Evolutionary conservation across 2,888 invertebrate genomes (phyloP).

Genomic region (Theretra japonica): DNA sequence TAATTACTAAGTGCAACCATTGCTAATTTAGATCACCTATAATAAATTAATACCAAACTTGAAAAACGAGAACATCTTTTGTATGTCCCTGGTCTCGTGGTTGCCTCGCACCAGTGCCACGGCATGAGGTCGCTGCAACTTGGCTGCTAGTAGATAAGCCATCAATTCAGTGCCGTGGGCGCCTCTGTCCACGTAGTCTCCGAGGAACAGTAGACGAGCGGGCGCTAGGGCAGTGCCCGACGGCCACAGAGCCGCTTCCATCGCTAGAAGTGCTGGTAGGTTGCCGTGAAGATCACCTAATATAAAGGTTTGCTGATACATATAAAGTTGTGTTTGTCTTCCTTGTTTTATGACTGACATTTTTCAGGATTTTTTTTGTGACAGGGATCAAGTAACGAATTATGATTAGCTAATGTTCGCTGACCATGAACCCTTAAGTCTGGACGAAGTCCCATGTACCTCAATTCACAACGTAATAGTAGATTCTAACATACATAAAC

Average conservation of each 20-base stretch:
- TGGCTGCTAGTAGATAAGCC: constrained; percentile 88
- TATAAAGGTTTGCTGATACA: background rate
- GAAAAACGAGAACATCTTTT: constrained; percentile 89
- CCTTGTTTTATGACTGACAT: too few relatives aligned
- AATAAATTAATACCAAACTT: constrained; percentile 71
- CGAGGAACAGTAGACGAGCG: constrained; percentile 88
- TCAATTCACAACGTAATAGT: too few relatives aligned
- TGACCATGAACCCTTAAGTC: too few relatives aligned
- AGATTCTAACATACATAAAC: too few relatives aligned
- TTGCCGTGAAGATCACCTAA: constrained; percentile 91
- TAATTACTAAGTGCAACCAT: too few relatives aligned
- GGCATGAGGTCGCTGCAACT: constrained; percentile 87
- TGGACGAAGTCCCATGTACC: too few relatives aligned
- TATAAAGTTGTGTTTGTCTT: too few relatives aligned
- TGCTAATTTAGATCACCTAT: too few relatives aligned
- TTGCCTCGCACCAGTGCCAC: constrained; percentile 88
- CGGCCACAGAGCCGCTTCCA: constrained; percentile 89
- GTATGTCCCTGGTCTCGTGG: constrained; percentile 90
- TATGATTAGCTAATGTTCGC: too few relatives aligned
- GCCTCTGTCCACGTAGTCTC: constrained; percentile 92
- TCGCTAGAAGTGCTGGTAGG: constrained; percentile 86
- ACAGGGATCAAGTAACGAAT: too few relatives aligned
- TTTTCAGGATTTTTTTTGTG: too few relatives aligned
- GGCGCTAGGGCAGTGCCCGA: constrained; percentile 87
- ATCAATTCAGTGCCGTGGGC: constrained; percentile 88